Evolutionary conservation across 2,113 vertebrate species (phyloP).

Genomic region (Vulpes vulpes): DNA sequence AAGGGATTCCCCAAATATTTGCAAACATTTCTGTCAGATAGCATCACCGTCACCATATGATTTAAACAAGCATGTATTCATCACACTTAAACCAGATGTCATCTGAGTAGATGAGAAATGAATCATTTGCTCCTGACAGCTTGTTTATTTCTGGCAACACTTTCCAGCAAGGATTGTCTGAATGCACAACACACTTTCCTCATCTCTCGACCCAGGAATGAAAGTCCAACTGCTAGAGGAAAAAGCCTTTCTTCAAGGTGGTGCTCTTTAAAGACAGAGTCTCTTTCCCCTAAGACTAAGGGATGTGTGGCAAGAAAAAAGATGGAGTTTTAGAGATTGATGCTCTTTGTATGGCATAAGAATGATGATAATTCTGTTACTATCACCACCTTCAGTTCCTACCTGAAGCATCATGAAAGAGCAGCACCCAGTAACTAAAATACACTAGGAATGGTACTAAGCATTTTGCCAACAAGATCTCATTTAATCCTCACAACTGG

Average conservation of each 20-base stretch:
- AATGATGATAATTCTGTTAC: neutral
- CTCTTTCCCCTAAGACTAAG: neutral
- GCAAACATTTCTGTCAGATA: constrained; percentile 71
- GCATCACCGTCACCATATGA: constrained; percentile 64
- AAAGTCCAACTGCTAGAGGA: constrained; percentile 1
- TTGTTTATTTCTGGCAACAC: constrained; percentile 77
- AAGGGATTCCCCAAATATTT: constrained; percentile 68
- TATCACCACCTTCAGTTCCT: neutral
- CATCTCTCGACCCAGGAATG: constrained; percentile 50
- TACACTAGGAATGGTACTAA: neutral
- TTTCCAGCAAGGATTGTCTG: constrained; percentile 70
- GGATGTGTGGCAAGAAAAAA: neutral
- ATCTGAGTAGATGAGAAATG: constrained; percentile 71
- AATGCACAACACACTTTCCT: constrained; percentile 53
- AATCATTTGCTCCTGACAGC: constrained; percentile 74
- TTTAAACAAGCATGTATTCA: constrained; percentile 82
- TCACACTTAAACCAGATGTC: constrained; percentile 83
- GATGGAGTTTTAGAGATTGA: neutral
- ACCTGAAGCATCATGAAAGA: neutral
- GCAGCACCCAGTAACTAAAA: neutral
- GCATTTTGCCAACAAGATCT: neutral
- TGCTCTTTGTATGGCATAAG: neutral
- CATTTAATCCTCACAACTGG: constrained; percentile 7
- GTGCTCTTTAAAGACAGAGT: neutral
- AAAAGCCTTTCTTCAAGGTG: neutral